A percentile compares a stretch with the other conserved stretches of the same genome.
phyloP scores from a whole-genome alignment of 2,113 vertebrate species.

The Chaenogobius annularis region DNA sequence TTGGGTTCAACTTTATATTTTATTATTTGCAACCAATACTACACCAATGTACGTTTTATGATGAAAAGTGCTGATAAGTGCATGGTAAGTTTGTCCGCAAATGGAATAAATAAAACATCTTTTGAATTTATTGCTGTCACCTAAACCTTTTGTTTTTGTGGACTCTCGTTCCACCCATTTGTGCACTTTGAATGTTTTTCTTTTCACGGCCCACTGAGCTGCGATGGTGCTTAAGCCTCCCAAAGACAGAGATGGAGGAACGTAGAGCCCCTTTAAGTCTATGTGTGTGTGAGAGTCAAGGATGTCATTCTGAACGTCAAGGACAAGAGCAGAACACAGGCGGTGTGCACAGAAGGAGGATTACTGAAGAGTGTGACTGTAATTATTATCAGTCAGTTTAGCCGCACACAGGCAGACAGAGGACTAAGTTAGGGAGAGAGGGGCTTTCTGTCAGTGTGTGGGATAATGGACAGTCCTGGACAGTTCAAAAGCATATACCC shows the following conservation, averaged over 20 bases:
- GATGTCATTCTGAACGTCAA: conserved; percentile 52
- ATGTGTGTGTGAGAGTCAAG: conserved; percentile 46
- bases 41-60: too few species aligned
- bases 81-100: neutral
- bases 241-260: conserved; percentile 47
- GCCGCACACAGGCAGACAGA: conserved; percentile 23
- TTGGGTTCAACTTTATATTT: too few species aligned
- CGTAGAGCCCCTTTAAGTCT: conserved; percentile 46
- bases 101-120: neutral
- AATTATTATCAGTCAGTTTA: conserved; percentile 57
- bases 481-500: neutral
- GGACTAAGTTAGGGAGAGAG: neutral
- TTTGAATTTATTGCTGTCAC: conserved; percentile 3
- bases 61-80: too few species aligned
- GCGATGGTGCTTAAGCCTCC: conserved; percentile 42
- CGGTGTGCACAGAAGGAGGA: conserved; percentile 29
- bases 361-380: conserved; percentile 46
- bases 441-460: neutral
- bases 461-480: conserved; percentile 14
- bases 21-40: too few species aligned
- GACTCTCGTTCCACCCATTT: conserved; percentile 14
- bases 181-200: conserved; percentile 36
- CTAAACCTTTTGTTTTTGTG: conserved; percentile 18
- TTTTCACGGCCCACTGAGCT: conserved; percentile 30
- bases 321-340: conserved; percentile 42